Conservation (phyloP, 2,113 vertebrate species). For the Trogon surrucura region DNA sequence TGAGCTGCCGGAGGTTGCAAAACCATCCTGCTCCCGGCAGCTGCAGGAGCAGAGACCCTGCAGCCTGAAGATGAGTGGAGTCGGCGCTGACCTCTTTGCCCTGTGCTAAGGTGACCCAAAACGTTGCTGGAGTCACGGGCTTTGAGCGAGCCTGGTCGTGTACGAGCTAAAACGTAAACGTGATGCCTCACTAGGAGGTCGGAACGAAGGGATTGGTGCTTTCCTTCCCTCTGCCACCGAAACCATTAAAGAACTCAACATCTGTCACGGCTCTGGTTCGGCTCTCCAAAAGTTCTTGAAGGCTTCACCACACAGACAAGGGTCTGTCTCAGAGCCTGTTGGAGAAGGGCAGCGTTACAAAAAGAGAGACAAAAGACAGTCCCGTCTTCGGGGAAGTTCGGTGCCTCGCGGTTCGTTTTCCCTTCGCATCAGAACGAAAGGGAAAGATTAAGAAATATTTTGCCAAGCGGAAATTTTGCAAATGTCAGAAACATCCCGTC, state of each 20-base stretch:
- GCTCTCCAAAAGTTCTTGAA: background rate
- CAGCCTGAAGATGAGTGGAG: accelerated
- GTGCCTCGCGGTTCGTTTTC: background rate
- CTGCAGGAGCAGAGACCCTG: background rate
- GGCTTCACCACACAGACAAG: background rate
- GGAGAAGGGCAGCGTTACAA: background rate
- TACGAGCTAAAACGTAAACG: background rate
- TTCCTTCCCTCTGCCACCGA: too few species aligned
- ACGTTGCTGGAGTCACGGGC: background rate
- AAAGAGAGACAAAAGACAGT: background rate
- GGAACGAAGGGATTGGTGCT: background rate
- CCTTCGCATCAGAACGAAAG: background rate
- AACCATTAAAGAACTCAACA: background rate
- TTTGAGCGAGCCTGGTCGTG: accelerated
- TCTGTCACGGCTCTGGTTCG: accelerated
- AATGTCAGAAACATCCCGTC: background rate
- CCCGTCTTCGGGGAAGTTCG: background rate
- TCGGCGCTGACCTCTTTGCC: accelerated
- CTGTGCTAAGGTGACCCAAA: accelerated
- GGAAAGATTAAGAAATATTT: background rate
- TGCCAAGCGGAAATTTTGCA: background rate
- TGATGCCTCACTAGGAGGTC: accelerated
- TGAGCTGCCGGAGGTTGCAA: background rate
- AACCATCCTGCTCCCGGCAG: background rate
- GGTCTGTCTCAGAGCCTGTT: background rate